A percentile compares a stretch with the other conserved stretches of the same genome.
Evolutionary conservation across 37 sponge, comb jelly and placozoan genomes (phyloP).

Genomic region (Eunapius fragilis): DNA sequence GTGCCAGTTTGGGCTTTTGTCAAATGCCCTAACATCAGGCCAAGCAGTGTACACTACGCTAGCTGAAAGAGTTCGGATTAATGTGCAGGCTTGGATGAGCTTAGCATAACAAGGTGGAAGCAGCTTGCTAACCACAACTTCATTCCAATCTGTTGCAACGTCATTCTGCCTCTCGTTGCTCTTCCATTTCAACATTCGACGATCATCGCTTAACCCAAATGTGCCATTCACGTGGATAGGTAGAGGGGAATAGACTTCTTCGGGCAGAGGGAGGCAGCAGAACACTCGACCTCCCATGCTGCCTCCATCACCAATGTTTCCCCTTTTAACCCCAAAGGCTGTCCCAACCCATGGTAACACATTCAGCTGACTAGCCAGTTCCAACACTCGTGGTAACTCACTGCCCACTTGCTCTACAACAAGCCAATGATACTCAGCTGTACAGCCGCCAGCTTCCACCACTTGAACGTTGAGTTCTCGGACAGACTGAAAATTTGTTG

Average conservation of each 20-base stretch:
- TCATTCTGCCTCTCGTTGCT: slow-evolving; percentile 37
- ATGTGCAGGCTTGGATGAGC: not conserved
- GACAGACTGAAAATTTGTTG: not conserved
- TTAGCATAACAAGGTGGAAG: slow-evolving; percentile 39
- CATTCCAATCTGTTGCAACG: slow-evolving; percentile 53
- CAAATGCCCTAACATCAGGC: not conserved
- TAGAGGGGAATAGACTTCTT: slow-evolving; percentile 26
- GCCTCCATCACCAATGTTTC: not conserved
- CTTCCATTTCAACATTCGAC: slow-evolving; percentile 57
- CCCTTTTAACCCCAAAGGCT: slow-evolving; percentile 23
- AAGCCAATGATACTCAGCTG: slow-evolving; percentile 22
- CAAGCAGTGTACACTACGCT: not conserved
- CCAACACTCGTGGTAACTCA: not conserved
- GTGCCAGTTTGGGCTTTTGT: not conserved
- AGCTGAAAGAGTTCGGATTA: not conserved
- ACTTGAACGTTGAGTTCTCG: slow-evolving; percentile 10
- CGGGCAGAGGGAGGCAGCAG: slow-evolving; percentile 69
- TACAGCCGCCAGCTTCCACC: not conserved
- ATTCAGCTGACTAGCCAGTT: not conserved
- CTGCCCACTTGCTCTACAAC: slow-evolving; percentile 16
- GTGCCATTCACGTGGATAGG: slow-evolving; percentile 77
- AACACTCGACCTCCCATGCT: slow-evolving; percentile 42
- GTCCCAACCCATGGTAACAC: slow-evolving; percentile 42
- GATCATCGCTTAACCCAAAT: slow-evolving; percentile 53
- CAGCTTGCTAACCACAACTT: slow-evolving; percentile 22